phyloP scores from a whole-genome alignment of 2,797 vertebrate genomes.

The Labeo calbasu region DNA sequence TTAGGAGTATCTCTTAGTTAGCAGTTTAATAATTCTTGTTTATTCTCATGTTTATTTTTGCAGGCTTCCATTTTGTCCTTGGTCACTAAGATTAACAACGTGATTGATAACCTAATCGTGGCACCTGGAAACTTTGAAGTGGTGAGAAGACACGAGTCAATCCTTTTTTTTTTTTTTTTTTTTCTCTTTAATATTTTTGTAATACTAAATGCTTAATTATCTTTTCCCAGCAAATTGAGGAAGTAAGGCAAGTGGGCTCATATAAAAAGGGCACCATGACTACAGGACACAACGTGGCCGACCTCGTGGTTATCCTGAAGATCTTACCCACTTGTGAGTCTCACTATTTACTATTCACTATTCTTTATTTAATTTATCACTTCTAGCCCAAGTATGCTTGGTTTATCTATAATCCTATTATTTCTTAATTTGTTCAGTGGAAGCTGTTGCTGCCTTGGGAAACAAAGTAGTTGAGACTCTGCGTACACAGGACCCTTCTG shows the following conservation, averaged over 20 bases:
- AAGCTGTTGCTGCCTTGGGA: conserved; percentile 93
- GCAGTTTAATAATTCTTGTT: not conserved
- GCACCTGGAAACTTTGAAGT: conserved; percentile 97
- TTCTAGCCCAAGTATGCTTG: not conserved
- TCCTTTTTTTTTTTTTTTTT: accelerated
- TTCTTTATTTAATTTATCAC: too few species aligned
- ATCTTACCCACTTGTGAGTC: conserved; percentile 93
- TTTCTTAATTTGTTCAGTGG: conserved; percentile 77
- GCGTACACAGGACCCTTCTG: conserved; percentile 88
- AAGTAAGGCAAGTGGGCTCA: conserved; percentile 95
- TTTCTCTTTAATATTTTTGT: not conserved
- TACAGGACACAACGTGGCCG: conserved; percentile 93
- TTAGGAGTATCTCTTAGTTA: not conserved
- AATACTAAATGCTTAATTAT: not conserved
- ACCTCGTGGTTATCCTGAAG: conserved; percentile 95
- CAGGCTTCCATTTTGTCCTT: conserved; percentile 96
- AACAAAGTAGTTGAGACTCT: conserved; percentile 96
- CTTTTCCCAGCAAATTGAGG: conserved; percentile 90
- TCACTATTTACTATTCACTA: not conserved
- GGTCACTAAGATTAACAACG: conserved; percentile 98
- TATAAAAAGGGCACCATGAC: conserved; percentile 99
- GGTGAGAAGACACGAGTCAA: conserved; percentile 76
- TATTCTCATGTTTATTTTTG: not conserved
- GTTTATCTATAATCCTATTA: not conserved
- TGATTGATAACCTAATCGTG: conserved; percentile 96